Percentiles rank a stretch among this genome's conserved stretches.
phyloP scores from a whole-genome alignment of 2,113 vertebrate species.

The Gallinago undulata region DNA sequence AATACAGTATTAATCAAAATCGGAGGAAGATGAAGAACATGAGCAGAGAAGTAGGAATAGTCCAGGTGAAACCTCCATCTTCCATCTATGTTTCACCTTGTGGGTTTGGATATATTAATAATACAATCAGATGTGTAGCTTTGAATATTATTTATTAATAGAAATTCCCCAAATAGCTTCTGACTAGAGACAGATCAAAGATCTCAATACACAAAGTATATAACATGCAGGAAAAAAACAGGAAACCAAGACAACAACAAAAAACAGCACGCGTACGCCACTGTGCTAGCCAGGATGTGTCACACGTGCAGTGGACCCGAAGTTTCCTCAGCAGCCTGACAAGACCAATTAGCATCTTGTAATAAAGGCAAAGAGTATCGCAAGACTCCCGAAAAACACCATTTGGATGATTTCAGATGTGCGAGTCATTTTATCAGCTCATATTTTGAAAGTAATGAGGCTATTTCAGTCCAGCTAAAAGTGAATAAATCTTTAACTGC shows the following conservation, averaged over 20 bases:
- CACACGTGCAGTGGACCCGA: fast-evolving
- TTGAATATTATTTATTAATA: neutral
- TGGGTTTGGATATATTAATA: neutral
- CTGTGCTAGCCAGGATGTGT: neutral
- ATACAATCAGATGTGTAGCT: neutral
- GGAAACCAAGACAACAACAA: neutral
- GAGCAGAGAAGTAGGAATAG: neutral
- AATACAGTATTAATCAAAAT: neutral
- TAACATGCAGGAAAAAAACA: neutral
- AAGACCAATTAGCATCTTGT: neutral
- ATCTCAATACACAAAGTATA: neutral
- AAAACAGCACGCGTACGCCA: neutral
- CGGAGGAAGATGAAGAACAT: neutral
- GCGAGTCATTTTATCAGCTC: slow-evolving; percentile 9
- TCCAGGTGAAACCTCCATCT: neutral
- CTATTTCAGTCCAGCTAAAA: slow-evolving; percentile 31
- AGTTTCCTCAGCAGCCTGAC: neutral
- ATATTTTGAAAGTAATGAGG: slow-evolving; percentile 33
- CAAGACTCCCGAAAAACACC: neutral
- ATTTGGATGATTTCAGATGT: slow-evolving; percentile 19
- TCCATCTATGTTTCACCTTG: neutral
- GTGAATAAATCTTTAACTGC: neutral
- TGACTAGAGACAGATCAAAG: neutral
- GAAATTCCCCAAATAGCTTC: neutral
- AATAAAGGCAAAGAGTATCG: neutral